phyloP scores from a whole-genome alignment of 1,140 invertebrate species.

The Solenopsis invicta region DNA sequence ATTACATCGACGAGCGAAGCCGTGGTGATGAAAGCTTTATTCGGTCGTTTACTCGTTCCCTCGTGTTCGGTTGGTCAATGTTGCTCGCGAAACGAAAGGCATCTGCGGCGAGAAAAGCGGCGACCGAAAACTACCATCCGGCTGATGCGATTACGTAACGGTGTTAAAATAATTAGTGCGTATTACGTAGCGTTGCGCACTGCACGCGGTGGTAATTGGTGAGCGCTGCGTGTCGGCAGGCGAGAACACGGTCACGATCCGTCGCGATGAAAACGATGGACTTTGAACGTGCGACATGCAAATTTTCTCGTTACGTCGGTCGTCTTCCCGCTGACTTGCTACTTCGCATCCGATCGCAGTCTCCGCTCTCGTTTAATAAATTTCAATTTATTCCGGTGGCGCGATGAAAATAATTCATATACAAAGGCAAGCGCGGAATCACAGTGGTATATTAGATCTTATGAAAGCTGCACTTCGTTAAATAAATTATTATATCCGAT shows the following conservation, averaged over 20 bases:
- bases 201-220: slow-evolving; percentile 66
- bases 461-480: background rate
- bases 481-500: background rate
- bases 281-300: background rate
- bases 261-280: background rate
- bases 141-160: slow-evolving; percentile 73
- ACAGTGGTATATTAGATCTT: background rate
- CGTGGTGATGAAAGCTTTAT: background rate
- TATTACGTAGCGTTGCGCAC: slow-evolving; percentile 68
- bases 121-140: slow-evolving; percentile 65
- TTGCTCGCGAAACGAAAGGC: background rate
- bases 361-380: slow-evolving; percentile 17
- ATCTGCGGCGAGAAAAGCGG: slow-evolving; percentile 39
- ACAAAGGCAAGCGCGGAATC: background rate
- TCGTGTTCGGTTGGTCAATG: background rate
- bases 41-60: slow-evolving; percentile 20
- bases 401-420: slow-evolving; percentile 3
- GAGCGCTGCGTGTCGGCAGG: slow-evolving; percentile 35
- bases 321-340: background rate
- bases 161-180: slow-evolving; percentile 78
- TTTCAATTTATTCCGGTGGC: background rate
- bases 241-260: slow-evolving; percentile 35
- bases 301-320: slow-evolving; percentile 20
- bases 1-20: slow-evolving; percentile 12
- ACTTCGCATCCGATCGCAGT: background rate